Percentiles rank a stretch among this genome's conserved stretches.
phyloP scores from a whole-genome alignment of 1,140 invertebrate species.

The Drosophila punjabiensis region DNA sequence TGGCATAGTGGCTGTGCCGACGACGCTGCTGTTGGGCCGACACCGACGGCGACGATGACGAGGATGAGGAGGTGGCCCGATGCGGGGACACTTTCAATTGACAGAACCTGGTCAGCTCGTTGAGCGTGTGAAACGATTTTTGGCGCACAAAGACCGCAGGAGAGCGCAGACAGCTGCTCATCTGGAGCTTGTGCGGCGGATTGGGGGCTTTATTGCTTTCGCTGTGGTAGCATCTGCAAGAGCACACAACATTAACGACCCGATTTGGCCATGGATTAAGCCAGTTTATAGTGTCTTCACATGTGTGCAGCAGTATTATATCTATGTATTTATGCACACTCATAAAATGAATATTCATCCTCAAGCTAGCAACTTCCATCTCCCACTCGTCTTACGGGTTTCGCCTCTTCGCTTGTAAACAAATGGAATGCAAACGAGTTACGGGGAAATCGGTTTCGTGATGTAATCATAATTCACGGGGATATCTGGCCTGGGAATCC shows the following conservation, averaged over 20 bases:
- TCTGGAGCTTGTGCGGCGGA: conserved; percentile 67
- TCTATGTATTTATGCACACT: conserved; percentile 26
- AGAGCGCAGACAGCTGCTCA: conserved; percentile 78
- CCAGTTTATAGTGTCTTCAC: conserved; percentile 27
- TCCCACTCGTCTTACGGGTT: conserved; percentile 39
- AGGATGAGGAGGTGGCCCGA: conserved; percentile 13
- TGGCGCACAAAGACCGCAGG: conserved; percentile 79
- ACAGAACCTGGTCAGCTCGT: conserved; percentile 79
- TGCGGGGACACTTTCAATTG: conserved; percentile 67
- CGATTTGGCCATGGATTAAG: conserved; percentile 45
- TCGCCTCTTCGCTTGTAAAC: conserved; percentile 14
- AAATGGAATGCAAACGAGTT: conserved; percentile 40
- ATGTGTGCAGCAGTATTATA: conserved; percentile 35
- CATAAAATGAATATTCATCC: conserved; percentile 48
- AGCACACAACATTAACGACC: conserved; percentile 63
- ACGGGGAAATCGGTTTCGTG: conserved; percentile 27
- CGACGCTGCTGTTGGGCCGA: conserved; percentile 30
- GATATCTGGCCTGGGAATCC: conserved; percentile 31
- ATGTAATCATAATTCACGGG: conserved; percentile 40
- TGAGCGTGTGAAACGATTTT: conserved; percentile 84
- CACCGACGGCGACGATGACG: conserved; percentile 5
- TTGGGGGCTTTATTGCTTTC: conserved; percentile 59
- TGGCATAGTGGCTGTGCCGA: conserved; percentile 53
- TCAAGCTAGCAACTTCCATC: conserved; percentile 2
- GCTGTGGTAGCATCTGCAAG: conserved; percentile 82